Evolutionary conservation across 2,113 vertebrate species (phyloP).

Genomic region (Pteruthius melanotis): DNA sequence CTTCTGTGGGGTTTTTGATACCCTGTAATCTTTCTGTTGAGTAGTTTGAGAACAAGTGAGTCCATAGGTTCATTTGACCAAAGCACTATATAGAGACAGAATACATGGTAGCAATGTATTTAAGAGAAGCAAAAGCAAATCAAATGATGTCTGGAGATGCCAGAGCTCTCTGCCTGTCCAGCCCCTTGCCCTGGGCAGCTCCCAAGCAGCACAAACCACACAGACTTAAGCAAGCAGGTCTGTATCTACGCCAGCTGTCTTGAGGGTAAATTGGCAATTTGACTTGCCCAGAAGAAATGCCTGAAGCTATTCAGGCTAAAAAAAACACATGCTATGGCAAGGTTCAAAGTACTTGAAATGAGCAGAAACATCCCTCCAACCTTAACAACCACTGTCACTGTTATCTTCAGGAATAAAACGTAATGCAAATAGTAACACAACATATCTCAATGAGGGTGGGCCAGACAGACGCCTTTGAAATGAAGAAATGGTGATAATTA

Average conservation of each 20-base stretch:
- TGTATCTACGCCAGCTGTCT: background rate
- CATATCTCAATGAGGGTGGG: background rate
- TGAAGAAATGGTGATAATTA: conserved; percentile 45
- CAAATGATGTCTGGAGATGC: background rate
- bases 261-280: background rate
- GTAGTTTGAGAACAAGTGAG: background rate
- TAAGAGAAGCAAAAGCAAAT: background rate
- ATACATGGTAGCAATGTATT: background rate
- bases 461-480: conserved; percentile 43
- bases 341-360: background rate
- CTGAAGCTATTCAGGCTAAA: background rate
- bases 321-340: background rate
- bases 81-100: background rate
- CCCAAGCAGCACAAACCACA: background rate
- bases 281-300: background rate
- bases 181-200: background rate
- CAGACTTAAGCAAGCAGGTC: background rate
- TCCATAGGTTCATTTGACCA: background rate
- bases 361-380: background rate
- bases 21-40: accelerated
- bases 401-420: background rate
- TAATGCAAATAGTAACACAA: background rate
- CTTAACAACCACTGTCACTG: background rate
- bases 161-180: background rate
- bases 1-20: background rate